Evolutionary conservation across 1,140 invertebrate genomes (phyloP).

Genomic region (Drosophila teissieri): DNA sequence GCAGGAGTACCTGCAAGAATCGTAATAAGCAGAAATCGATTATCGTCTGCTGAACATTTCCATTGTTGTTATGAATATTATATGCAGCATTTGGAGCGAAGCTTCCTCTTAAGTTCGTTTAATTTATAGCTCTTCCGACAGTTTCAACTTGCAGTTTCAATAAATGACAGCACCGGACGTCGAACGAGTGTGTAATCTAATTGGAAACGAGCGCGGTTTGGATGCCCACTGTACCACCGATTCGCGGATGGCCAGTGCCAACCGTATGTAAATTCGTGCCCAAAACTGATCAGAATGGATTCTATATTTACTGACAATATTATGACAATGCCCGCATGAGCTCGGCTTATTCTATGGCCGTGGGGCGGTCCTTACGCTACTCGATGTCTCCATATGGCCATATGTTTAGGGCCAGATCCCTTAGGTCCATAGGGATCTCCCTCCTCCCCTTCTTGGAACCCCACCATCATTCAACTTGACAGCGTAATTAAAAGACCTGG

Average conservation of each 20-base stretch:
- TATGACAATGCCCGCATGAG: conserved; percentile 40
- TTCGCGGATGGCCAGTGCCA: conserved; percentile 8
- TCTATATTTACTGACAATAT: conserved; percentile 52
- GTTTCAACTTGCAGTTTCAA: conserved; percentile 44
- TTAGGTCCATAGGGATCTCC: background rate
- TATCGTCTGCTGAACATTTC: conserved; percentile 80
- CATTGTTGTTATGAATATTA: conserved; percentile 81
- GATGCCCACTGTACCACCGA: conserved; percentile 13
- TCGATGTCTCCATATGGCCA: conserved; percentile 22
- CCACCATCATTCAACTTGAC: conserved; percentile 49
- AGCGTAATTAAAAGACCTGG: conserved; percentile 57
- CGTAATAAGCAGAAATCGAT: conserved; percentile 84
- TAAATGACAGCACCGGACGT: conserved; percentile 63
- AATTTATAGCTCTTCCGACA: conserved; percentile 81
- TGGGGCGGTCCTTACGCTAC: conserved; percentile 17
- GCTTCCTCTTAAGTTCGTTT: conserved; percentile 75
- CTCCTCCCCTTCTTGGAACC: background rate
- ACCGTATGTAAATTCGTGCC: conserved; percentile 28
- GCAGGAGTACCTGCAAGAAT: conserved; percentile 51
- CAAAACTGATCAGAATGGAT: conserved; percentile 19
- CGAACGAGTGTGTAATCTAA: conserved; percentile 54
- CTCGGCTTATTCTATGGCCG: conserved; percentile 24
- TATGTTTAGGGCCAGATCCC: no score
- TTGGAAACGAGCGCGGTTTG: conserved; percentile 43
- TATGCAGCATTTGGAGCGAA: conserved; percentile 58